Evolutionary conservation across 2,888 invertebrate genomes (phyloP).

Genomic region (Pristionchus japonicus): DNA sequence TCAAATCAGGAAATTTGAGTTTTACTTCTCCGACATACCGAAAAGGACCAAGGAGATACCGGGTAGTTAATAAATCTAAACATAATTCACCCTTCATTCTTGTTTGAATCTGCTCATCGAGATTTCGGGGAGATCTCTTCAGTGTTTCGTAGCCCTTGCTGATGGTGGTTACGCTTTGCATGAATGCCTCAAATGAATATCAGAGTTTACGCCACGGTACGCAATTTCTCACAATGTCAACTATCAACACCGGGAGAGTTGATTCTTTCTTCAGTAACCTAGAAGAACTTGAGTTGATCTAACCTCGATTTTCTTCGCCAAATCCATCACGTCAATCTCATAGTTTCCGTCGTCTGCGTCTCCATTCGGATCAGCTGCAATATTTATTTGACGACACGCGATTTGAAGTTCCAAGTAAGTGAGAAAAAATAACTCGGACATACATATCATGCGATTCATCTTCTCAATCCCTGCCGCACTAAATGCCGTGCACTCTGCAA

Average conservation of each 20-base stretch:
- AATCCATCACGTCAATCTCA: conserved; percentile 37
- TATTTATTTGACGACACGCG: too few relatives aligned
- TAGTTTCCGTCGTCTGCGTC: conserved; percentile 34
- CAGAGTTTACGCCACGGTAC: too few relatives aligned
- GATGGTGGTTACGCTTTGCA: neutral
- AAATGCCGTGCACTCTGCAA: conserved; percentile 79
- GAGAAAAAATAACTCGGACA: too few relatives aligned
- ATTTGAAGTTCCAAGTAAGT: too few relatives aligned
- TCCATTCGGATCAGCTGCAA: conserved; percentile 16
- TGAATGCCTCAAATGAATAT: conserved; percentile 29
- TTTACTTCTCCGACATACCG: too few relatives aligned
- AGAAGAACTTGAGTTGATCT: too few relatives aligned
- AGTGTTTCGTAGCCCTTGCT: conserved; percentile 47
- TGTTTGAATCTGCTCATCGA: conserved; percentile 48
- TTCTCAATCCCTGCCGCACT: conserved; percentile 86
- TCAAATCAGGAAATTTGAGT: too few relatives aligned
- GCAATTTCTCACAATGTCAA: too few relatives aligned
- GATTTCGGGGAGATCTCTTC: conserved; percentile 54
- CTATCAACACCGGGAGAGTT: too few relatives aligned
- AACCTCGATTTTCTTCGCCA: conserved; percentile 43
- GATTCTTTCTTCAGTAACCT: too few relatives aligned
- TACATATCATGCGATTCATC: conserved; percentile 77
- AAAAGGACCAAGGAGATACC: too few relatives aligned
- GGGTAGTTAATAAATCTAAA: too few relatives aligned
- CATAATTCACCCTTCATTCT: conserved; percentile 55